Conservation (phyloP, 1,140 invertebrate genomes). For the Aphelinus atriplicis region DNA sequence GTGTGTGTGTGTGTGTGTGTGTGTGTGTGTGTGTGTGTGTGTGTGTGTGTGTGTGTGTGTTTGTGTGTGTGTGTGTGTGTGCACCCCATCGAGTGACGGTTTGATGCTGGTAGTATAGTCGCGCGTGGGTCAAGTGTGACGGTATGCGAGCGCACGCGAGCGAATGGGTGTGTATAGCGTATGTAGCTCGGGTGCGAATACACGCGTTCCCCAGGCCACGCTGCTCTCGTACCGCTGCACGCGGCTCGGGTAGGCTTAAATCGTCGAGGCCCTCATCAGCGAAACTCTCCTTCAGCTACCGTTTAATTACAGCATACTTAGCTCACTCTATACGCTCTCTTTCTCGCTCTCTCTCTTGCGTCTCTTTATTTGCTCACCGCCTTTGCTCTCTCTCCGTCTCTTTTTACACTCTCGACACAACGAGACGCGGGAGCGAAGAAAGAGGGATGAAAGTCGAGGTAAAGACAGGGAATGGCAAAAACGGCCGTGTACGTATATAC, state of each 20-base stretch:
- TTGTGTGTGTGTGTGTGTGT: conserved; percentile 33
- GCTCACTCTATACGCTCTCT: conserved; percentile 7
- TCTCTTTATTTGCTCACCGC: conserved; percentile 21
- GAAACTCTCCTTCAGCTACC: conserved; percentile 52
- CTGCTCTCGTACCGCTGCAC: conserved; percentile 20
- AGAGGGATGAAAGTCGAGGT: conserved; percentile 15
- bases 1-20: conserved; percentile 33
- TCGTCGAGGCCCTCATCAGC: conserved; percentile 55
- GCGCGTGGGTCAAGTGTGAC: conserved; percentile 40
- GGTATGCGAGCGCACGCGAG: conserved; percentile 10
- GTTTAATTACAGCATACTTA: conserved; percentile 60
- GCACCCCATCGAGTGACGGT: conserved; percentile 33
- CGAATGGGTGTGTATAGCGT: background rate
- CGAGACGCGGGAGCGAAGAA: background rate
- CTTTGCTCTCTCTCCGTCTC: background rate
- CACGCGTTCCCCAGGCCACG: background rate
- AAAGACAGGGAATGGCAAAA: background rate
- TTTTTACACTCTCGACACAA: conserved; percentile 2
- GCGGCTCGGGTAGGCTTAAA: conserved; percentile 54
- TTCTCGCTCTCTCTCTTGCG: conserved; percentile 3
- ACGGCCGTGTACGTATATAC: background rate
- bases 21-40: conserved; percentile 34
- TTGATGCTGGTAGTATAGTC: conserved; percentile 41
- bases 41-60: conserved; percentile 30
- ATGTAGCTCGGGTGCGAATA: background rate